phyloP scores from a whole-genome alignment of 2,113 vertebrate species.

The Sphaerodactylus townsendi region DNA sequence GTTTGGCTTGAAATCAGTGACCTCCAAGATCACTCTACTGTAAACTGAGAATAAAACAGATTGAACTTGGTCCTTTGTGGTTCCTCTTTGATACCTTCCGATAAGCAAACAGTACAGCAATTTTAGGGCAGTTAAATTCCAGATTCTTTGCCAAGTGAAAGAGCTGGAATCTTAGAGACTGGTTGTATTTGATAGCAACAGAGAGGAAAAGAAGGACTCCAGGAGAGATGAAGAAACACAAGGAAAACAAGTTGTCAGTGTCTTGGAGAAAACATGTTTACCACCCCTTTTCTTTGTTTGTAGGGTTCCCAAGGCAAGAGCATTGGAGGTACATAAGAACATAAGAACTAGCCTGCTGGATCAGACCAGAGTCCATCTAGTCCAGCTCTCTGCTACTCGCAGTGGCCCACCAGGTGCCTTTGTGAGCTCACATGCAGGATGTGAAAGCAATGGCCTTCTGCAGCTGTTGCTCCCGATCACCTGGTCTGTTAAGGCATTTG shows the following conservation, averaged over 20 bases:
- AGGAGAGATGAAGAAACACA: neutral
- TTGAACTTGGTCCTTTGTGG: conserved; percentile 33
- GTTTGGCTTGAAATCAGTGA: conserved; percentile 48
- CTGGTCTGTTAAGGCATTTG: too few species aligned
- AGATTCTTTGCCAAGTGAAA: neutral
- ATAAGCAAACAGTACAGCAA: conserved; percentile 22
- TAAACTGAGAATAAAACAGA: conserved; percentile 55
- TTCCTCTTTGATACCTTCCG: conserved; percentile 45
- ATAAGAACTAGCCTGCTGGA: too few species aligned
- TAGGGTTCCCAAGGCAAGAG: too few species aligned
- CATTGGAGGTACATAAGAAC: too few species aligned
- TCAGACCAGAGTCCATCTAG: too few species aligned
- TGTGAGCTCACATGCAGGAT: too few species aligned
- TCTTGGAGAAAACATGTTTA: too few species aligned
- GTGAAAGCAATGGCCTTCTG: too few species aligned
- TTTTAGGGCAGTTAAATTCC: neutral
- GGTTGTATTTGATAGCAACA: neutral
- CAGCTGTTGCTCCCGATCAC: too few species aligned
- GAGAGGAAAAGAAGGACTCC: rapidly evolving
- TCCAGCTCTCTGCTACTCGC: too few species aligned
- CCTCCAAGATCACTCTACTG: conserved; percentile 2
- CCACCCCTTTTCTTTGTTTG: too few species aligned
- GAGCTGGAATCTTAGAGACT: neutral
- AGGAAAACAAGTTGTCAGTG: neutral
- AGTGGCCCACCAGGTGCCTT: too few species aligned